Evolutionary conservation across 2,113 vertebrate species (phyloP), one percentile per base, ranked within the genome.

Genomic region (Pseudorhombus dupliciocellatus): DNA sequence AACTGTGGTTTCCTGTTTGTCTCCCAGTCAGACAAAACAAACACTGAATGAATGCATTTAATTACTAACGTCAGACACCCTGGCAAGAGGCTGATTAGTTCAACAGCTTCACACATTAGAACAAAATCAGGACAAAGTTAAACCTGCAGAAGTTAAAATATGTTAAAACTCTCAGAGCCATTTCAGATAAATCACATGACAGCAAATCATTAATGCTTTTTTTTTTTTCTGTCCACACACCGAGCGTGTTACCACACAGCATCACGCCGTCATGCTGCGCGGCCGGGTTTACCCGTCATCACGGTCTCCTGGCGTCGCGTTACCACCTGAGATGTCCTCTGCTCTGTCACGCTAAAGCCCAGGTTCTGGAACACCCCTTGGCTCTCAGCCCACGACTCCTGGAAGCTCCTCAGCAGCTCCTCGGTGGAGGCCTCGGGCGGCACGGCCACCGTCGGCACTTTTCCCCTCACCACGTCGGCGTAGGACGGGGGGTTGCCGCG

Each of bases 331-430:
- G 94, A 93, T 4, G 88, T 94, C 62, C 90, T 85, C 79, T 94
- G 87, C 73, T 94, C 93, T 0, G 93, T 94, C 26, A 94, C 80
- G 3, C 86, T 92, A 84, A 94, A 96, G 7, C 94, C 95, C 28
- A 95, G 85, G 75, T 90, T 94, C 87, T 94, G 85, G 85, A 96
- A 95, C 16, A 94, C 91, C 9, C 88, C 92, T 54, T 95, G 94
- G 52, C 94, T 96, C 66, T 96, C 95, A 7, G 94, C 92, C 96
- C 96, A 97, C 0, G 95, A 93, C 80, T 96, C 92, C 75, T 97
- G 95, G 83, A 97, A 95, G 90, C 89, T 95, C 67, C 91, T 92
- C 50, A 95, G 84, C 79, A 96, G 87, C 4, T 94, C 92, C 73
- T 94, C 89, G 0, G 95, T 87, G 11, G 95, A 93, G 67, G 92